Percentiles rank a stretch among this genome's conserved stretches.
Conservation (phyloP, 1,140 invertebrate species). For the Bombus confusus region DNA sequence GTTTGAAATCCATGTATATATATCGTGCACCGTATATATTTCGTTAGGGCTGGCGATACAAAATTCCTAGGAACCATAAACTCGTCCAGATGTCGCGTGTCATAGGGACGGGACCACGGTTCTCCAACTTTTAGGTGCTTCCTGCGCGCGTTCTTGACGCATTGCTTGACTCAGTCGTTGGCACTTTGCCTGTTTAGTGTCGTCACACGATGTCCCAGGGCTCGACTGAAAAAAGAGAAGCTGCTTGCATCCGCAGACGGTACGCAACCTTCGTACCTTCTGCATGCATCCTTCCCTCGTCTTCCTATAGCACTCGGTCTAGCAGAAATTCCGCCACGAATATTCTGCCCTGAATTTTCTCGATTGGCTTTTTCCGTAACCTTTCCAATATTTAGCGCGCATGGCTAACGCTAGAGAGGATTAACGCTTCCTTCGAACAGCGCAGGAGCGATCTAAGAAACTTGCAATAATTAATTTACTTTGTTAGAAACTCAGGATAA, state of each 20-base stretch:
- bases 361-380: background rate
- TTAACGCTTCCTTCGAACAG: background rate
- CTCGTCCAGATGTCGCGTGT: conserved; percentile 13
- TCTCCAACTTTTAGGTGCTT: conserved; percentile 43
- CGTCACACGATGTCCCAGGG: conserved; percentile 48
- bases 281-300: background rate
- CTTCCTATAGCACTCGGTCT: background rate
- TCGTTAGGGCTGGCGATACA: too few species aligned
- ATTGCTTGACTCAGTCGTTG: conserved; percentile 53
- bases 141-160: conserved; percentile 50
- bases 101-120: conserved; percentile 36
- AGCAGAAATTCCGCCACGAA: background rate
- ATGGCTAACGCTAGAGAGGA: too few species aligned
- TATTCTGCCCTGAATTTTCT: conserved; percentile 1
- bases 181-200: conserved; percentile 54
- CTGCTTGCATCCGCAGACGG: background rate
- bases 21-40: too few species aligned
- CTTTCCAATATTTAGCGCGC: background rate
- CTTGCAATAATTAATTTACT: background rate
- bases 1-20: background rate
- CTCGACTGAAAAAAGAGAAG: conserved; percentile 41
- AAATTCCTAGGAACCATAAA: background rate
- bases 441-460: background rate
- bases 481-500: too few species aligned
- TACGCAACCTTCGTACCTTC: conserved; percentile 29